Conservation (phyloP, 2,113 vertebrate genomes). For the Nymphicus hollandicus region DNA sequence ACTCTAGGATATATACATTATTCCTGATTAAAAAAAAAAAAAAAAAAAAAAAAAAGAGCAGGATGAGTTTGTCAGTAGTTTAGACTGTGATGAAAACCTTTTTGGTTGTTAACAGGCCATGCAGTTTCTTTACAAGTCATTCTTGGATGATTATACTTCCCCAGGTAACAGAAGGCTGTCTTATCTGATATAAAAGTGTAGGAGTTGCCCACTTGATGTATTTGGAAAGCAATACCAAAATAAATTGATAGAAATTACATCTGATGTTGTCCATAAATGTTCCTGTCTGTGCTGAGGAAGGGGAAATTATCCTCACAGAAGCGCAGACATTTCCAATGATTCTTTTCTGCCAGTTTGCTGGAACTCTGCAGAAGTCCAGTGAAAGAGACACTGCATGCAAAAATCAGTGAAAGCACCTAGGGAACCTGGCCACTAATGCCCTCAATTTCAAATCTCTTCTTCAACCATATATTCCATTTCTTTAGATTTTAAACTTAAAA, state of each 20-base stretch:
- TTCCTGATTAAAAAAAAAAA: neutral
- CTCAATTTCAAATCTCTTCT: neutral
- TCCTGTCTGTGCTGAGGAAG: neutral
- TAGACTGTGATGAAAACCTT: neutral
- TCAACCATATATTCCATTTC: neutral
- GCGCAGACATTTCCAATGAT: neutral
- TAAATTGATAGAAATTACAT: neutral
- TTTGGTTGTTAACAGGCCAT: neutral
- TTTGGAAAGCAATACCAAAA: neutral
- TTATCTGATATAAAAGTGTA: neutral
- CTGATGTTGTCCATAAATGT: neutral
- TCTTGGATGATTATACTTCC: neutral
- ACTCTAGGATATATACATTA: too few relatives aligned
- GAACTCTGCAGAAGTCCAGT: neutral
- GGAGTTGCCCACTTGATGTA: neutral
- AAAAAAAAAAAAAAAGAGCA: neutral
- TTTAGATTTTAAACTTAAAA: neutral
- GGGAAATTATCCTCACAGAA: neutral
- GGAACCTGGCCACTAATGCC: neutral
- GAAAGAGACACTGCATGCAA: neutral
- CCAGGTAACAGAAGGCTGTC: neutral
- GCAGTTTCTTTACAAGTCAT: neutral
- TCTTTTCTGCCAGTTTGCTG: neutral
- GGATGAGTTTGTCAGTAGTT: neutral
- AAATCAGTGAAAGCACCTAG: neutral